Percentiles rank a stretch among this genome's conserved stretches.
Conservation (phyloP, 2,113 vertebrate species). For the Burhinus oedicnemus region DNA sequence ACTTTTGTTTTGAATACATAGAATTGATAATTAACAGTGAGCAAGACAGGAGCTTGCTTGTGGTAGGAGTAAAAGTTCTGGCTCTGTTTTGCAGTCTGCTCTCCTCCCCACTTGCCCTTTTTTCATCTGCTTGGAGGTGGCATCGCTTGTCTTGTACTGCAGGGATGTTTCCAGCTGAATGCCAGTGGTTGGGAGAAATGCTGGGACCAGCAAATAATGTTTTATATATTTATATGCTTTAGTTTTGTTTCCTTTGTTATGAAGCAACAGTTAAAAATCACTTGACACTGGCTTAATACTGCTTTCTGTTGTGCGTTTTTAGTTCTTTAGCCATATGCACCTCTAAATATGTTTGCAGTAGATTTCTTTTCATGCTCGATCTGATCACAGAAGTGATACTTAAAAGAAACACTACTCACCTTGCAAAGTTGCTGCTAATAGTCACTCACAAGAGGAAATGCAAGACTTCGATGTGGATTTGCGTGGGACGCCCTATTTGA, state of each 20-base stretch:
- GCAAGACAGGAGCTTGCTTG: neutral
- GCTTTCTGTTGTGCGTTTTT: neutral
- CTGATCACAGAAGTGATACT: neutral
- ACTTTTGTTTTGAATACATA: neutral
- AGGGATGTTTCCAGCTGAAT: neutral
- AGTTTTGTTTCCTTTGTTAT: neutral
- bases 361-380: neutral
- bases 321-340: neutral
- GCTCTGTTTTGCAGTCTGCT: neutral
- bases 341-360: neutral
- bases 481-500: neutral
- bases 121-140: neutral
- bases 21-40: neutral
- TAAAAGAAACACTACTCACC: neutral
- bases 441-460: neutral
- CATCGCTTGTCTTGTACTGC: neutral
- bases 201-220: neutral
- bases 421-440: neutral
- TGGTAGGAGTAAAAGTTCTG: neutral
- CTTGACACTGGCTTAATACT: neutral
- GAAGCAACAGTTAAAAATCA: neutral
- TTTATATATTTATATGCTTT: neutral
- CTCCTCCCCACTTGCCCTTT: neutral
- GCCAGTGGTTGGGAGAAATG: neutral
- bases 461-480: neutral